These are phyloP conservation scores for Papilio polytes DNA, from an alignment of 1,140 invertebrate genomes.

Conservation along the genomic window DNA sequence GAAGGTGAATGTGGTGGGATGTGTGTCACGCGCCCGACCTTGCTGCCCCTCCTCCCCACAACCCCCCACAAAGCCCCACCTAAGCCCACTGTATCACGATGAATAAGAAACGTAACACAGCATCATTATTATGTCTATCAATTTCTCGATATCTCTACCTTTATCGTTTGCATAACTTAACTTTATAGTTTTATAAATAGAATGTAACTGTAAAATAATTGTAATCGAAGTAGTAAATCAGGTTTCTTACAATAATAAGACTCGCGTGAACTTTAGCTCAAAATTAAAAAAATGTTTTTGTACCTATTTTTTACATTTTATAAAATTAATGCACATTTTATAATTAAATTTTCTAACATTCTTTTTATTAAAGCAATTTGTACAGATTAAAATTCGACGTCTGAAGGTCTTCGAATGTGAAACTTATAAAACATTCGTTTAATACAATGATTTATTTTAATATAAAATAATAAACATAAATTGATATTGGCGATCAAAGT, in stretches of 20 bases:
- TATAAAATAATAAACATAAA: conserved; percentile 20
- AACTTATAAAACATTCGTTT: not conserved
- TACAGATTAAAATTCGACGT: not conserved
- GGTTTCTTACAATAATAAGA: not conserved
- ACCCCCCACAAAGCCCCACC: conserved; percentile 66
- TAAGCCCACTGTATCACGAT: conserved; percentile 34
- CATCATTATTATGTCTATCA: conserved; percentile 17
- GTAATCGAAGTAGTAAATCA: not conserved
- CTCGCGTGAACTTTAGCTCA: not conserved
- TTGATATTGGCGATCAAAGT: conserved; percentile 54
- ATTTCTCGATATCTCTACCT: not conserved
- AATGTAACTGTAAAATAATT: not conserved
- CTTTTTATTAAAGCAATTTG: not conserved
- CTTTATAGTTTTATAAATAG: not conserved
- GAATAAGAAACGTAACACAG: conserved; percentile 18
- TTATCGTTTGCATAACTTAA: not conserved
- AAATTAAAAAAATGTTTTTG: too few species aligned
- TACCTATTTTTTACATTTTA: not conserved
- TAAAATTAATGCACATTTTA: not conserved
- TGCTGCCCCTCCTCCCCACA: conserved; percentile 73
- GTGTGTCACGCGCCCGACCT: conserved; percentile 72
- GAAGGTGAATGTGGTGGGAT: conserved; percentile 80
- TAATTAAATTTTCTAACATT: not conserved
- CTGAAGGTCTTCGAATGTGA: not conserved
- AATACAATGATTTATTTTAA: conserved; percentile 9